Evolutionary conservation across 2,888 invertebrate species (phyloP).

Genomic region (Galerucella nymphaeae): DNA sequence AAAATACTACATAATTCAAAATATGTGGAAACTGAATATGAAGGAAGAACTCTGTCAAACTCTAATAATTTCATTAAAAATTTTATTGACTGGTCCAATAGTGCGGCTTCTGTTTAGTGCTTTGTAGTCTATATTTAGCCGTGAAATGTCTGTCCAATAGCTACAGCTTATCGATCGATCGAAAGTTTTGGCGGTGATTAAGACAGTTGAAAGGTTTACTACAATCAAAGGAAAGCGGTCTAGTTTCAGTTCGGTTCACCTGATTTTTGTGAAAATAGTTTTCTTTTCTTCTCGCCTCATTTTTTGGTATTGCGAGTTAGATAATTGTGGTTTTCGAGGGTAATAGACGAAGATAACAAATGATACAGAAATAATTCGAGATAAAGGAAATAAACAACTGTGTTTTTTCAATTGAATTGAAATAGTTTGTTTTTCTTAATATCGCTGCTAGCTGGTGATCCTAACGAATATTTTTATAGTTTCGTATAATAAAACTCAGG

Average conservation of each 20-base stretch:
- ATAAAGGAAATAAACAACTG: not conserved
- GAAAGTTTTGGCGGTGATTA: not conserved
- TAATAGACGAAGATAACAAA: not conserved
- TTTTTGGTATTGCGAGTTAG: not conserved
- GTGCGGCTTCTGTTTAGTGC: conserved; percentile 3
- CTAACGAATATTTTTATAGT: no score
- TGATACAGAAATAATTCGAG: not conserved
- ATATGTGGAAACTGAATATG: not conserved
- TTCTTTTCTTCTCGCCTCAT: not conserved
- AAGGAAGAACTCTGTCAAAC: not conserved
- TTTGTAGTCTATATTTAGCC: conserved; percentile 13
- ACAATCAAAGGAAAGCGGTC: conserved; percentile 2
- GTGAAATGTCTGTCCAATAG: not conserved
- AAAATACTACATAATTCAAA: no score
- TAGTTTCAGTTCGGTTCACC: not conserved
- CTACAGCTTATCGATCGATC: not conserved
- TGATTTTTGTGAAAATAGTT: not conserved
- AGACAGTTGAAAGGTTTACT: conserved; percentile 1
- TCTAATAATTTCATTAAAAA: not conserved
- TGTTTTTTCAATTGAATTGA: not conserved
- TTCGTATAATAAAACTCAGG: no score
- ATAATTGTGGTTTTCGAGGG: not conserved
- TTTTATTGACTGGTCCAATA: not conserved
- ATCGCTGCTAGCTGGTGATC: no score
- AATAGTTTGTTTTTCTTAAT: no score